phyloP scores from a whole-genome alignment of 35 echinoderm and acorn worm species.

The Lytechinus variegatus region DNA sequence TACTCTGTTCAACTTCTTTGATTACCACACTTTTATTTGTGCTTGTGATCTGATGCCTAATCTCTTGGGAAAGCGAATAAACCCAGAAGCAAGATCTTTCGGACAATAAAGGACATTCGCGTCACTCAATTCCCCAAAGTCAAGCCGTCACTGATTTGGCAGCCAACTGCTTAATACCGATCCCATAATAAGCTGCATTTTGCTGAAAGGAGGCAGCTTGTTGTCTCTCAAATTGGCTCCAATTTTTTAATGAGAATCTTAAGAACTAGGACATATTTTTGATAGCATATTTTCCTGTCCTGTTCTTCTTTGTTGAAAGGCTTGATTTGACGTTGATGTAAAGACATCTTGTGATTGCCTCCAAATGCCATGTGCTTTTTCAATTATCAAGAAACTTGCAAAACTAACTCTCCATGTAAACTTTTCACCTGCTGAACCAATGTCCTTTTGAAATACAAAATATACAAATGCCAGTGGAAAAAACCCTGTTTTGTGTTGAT shows the following conservation, averaged over 20 bases:
- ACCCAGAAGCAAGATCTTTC: neutral
- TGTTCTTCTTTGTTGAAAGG: neutral
- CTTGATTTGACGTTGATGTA: neutral
- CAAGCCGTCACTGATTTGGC: neutral
- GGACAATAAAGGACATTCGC: neutral
- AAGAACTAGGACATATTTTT: neutral
- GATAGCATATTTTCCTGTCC: neutral
- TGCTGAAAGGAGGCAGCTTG: neutral
- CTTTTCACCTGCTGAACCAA: neutral
- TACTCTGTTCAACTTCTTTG: neutral
- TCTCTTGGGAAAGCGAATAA: neutral
- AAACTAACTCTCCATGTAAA: neutral
- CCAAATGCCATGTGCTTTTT: neutral
- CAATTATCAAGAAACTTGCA: neutral
- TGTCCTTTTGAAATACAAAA: too few species aligned
- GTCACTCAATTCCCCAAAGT: slow-evolving; percentile 1
- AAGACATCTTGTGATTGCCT: neutral
- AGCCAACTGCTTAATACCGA: neutral
- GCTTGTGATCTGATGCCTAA: neutral
- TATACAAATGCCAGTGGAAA: too few species aligned
- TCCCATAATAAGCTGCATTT: neutral
- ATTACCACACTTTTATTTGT: neutral
- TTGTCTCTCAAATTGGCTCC: neutral
- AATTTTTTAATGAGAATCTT: neutral
- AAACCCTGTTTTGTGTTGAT: too few species aligned